These are phyloP conservation scores for Leucania comma DNA, from an alignment of 2,888 invertebrate genomes.

Conservation along the genomic window DNA sequence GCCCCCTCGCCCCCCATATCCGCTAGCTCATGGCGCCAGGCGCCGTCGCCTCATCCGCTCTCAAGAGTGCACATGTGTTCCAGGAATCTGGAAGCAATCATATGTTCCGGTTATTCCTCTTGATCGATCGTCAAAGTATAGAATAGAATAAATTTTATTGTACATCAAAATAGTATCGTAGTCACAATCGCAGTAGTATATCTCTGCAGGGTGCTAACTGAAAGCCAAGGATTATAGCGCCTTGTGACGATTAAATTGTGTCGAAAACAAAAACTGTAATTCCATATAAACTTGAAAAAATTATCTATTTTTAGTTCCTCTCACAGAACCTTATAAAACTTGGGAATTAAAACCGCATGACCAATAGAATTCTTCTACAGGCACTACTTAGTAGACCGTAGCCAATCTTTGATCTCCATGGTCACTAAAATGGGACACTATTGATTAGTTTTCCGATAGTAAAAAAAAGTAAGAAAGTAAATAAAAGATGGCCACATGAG, in stretches of 20 bases:
- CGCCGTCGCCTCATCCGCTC: slow-evolving; percentile 81
- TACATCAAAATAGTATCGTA: too few species aligned
- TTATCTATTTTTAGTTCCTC: background rate
- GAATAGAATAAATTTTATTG: too few species aligned
- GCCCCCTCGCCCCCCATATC: slow-evolving; percentile 91
- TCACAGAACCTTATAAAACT: background rate
- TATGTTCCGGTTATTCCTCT: background rate
- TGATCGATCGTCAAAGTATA: background rate
- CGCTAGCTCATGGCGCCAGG: slow-evolving; percentile 88
- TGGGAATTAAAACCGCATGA: background rate
- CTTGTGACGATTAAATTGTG: too few species aligned
- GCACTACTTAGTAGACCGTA: background rate
- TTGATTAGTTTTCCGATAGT: background rate
- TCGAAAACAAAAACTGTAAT: too few species aligned
- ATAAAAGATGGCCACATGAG: background rate
- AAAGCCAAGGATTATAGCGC: too few species aligned
- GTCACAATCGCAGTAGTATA: too few species aligned
- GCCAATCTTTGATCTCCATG: background rate
- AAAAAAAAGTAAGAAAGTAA: background rate
- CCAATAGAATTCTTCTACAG: background rate
- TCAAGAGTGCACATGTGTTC: slow-evolving; percentile 73
- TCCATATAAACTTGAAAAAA: background rate
- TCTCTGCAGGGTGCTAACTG: background rate
- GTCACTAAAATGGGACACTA: background rate
- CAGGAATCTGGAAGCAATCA: slow-evolving; percentile 50